Base-by-base conservation (phyloP, 2,113 vertebrate species). In the Lamprotornis superbus region DNA sequence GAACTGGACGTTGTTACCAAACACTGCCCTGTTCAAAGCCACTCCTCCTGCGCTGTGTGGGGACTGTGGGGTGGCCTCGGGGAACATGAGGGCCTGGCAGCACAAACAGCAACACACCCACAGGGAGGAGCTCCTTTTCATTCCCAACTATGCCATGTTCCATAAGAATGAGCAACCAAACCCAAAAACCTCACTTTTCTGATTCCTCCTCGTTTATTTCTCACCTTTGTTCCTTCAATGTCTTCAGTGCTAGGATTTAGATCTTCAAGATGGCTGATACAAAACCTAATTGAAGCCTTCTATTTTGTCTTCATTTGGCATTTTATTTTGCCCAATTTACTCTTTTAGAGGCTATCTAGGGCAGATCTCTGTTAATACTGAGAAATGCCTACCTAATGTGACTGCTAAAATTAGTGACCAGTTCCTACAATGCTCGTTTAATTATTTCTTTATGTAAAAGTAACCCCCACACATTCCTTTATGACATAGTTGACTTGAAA, bases 11-110 rank as follows among this genome's bases (percentile, higher is more conserved):
- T n/a, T 12, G 53, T 30, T 20, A 35, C 59, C 47, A 30, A 8
- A 21, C 8, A 1, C 2, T 55, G 60, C 52, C 19, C 35, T 5
- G 12, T n/a, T 8, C 57, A 49, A 8, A 55, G 57, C 52, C 40
- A 0, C 44, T 65, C 10, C 35, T 53, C 15, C 40, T 15, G 22
- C 0, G 2, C 44, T 25, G 31, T 14, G 9, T 13, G 50, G 37
- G 50, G 7, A 5, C 2, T 7, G 27, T 11, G 35, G 33, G 39
- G 1, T 37, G 73, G 46, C 63, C 83, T 60, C 27, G 2, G 52
- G 37, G 31, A 37, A 33, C 21, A 1, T 1, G 35, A 9, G 15
- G 7, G 11, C 56, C 23, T 7, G 22, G 35, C 7, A 67, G 74
- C 27, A 20, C 1, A 8, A 67, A 50, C 33, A 84, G 77, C 50